Base-by-base conservation (phyloP, 2,797 vertebrate species). In the Acanthis flammea region DNA sequence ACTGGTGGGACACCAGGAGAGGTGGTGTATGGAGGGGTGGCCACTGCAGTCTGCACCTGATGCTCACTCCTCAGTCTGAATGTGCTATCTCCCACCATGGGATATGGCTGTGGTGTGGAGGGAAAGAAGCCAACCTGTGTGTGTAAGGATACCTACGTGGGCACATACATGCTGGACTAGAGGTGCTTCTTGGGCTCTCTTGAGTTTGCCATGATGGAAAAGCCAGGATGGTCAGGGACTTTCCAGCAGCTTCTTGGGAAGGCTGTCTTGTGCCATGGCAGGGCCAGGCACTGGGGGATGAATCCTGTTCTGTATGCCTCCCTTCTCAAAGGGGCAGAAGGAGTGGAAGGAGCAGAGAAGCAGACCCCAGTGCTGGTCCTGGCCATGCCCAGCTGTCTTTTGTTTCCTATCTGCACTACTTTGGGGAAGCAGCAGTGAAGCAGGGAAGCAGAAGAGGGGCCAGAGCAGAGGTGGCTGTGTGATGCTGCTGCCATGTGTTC, bases 21-120 rank as follows among this genome's bases (percentile, higher is more conserved):
- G 31, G 27, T 61, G 23, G 31, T 14, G 7, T 39, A 24, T 3
- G 15, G 50, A 54, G 39, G 14, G 22, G 17, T 44, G 54, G 33
- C 21, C 3, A 2, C 53, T 63, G 78, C 5, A 12, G 31, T 50
- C 50, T 76, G 50, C 3, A 0, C 15, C 17, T 53, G 61, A 70
- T 58, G 28, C 31, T 41, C 80, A 41, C 23, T 86, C 19, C 42
- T 28, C 28, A 18, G 6, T 45, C 8, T 33, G 30, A 44, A 48
- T 3, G 0, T 25, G 37, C 37, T 16, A 1, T 7, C 44, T 63
- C 37, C 41, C 31, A 24, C 21, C 0, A 0, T 48, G n/a, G 35
- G 47, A 7, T 27, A 9, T 0, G 0, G 66, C 73, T 89, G 57
- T 18, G 60, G 23, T 8, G 31, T n/a, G 9, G 12, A 41, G 55